These are phyloP conservation scores for Darevskia mixta DNA, from an alignment of 2,797 vertebrate genomes.

Conservation along the genomic window DNA sequence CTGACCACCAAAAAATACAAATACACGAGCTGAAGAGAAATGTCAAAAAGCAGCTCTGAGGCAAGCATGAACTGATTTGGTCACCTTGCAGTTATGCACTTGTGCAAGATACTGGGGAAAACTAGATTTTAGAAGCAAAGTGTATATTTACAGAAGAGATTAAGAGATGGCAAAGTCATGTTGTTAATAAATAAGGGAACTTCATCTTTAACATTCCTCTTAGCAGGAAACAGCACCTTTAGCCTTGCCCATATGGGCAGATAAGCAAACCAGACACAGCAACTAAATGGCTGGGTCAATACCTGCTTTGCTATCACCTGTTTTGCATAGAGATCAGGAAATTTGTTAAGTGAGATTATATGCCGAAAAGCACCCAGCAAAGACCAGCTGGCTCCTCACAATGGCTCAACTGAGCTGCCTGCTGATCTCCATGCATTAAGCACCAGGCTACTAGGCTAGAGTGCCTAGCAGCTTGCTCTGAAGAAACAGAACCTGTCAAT, in stretches of 20 bases:
- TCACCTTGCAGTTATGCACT: conserved; percentile 43
- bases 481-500: neutral
- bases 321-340: neutral
- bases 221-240: neutral
- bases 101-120: conserved; percentile 44
- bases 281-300: neutral
- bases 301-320: neutral
- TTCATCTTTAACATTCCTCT: neutral
- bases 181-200: neutral
- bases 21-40: conserved; percentile 14
- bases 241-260: neutral
- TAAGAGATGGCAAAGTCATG: conserved; percentile 48
- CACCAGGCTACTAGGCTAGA: too few species aligned
- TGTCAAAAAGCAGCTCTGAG: neutral
- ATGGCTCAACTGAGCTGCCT: neutral
- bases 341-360: neutral
- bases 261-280: neutral
- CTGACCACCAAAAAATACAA: neutral
- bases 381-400: neutral
- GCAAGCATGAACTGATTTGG: conserved; percentile 56
- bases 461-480: too few species aligned
- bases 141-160: conserved; percentile 53
- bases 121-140: conserved; percentile 46
- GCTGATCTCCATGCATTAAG: neutral
- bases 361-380: neutral